phyloP scores from a whole-genome alignment of 2,113 vertebrate species.

The Paradoxurus hermaphroditus region DNA sequence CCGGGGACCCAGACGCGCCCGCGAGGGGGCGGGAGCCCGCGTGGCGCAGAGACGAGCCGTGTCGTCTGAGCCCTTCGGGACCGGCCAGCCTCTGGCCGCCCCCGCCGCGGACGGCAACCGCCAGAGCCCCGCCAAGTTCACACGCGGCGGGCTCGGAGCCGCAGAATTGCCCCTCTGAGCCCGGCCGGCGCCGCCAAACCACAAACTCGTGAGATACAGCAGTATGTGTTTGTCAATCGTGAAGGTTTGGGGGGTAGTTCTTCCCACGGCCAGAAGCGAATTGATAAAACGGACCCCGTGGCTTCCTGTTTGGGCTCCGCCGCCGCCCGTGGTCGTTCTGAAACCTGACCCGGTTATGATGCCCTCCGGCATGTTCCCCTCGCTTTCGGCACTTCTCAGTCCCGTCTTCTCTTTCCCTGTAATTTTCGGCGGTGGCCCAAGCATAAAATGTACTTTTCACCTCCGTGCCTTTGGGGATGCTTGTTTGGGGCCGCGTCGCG shows the following conservation, averaged over 20 bases:
- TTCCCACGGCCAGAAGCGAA: background rate
- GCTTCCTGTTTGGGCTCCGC: background rate
- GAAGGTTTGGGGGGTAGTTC: background rate
- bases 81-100: background rate
- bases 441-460: background rate
- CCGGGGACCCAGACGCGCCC: background rate
- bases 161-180: background rate
- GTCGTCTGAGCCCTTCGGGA: background rate
- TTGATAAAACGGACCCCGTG: background rate
- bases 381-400: background rate
- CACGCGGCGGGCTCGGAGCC: background rate
- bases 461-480: background rate
- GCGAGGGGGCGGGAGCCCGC: background rate
- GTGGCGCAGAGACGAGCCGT: background rate
- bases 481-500: background rate
- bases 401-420: background rate
- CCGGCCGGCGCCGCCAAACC: background rate
- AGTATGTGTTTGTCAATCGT: background rate
- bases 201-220: background rate
- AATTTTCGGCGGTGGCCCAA: background rate
- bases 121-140: background rate
- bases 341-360: background rate
- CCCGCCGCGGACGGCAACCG: background rate
- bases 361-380: background rate
- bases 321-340: background rate